These are phyloP conservation scores for Tolmerus cingulatus DNA, from an alignment of 2,888 invertebrate species.

Conservation along the genomic window DNA sequence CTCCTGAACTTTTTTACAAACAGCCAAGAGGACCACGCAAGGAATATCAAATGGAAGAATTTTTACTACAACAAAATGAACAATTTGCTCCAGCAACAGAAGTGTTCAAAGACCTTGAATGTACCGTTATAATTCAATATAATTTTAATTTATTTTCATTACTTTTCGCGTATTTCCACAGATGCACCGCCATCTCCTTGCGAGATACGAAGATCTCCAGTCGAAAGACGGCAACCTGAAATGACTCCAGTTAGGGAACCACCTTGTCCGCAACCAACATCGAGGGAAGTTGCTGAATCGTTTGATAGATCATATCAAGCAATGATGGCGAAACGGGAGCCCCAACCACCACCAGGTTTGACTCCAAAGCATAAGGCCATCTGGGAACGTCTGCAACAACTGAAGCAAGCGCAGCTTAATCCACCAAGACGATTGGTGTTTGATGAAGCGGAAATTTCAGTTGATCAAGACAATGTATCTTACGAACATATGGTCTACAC, in stretches of 20 bases:
- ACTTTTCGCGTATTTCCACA: background rate
- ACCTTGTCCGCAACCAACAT: too few relatives aligned
- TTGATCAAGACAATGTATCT: constrained; percentile 26
- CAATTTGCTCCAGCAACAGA: constrained; percentile 46
- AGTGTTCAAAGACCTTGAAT: constrained; percentile 38
- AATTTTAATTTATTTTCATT: background rate
- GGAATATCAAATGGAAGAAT: constrained; percentile 49
- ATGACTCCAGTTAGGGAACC: background rate
- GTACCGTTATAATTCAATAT: constrained; percentile 21
- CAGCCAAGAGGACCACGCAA: background rate
- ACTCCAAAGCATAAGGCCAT: background rate
- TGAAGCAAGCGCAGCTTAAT: constrained; percentile 25
- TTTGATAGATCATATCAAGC: constrained; percentile 36
- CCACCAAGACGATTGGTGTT: constrained; percentile 26
- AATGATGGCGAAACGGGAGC: background rate
- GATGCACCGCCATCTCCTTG: background rate
- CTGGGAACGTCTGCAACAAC: background rate
- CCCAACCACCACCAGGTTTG: background rate
- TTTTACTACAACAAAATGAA: constrained; percentile 49
- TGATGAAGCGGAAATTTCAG: constrained; percentile 36
- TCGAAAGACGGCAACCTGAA: background rate
- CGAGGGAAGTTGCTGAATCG: background rate
- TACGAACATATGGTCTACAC: constrained; percentile 42
- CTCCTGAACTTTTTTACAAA: constrained; percentile 44
- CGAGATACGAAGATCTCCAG: background rate